Percentiles rank a stretch among this genome's conserved stretches.
Evolutionary conservation across 2,888 invertebrate genomes (phyloP).

Genomic region (Parascotia fuliginaria): DNA sequence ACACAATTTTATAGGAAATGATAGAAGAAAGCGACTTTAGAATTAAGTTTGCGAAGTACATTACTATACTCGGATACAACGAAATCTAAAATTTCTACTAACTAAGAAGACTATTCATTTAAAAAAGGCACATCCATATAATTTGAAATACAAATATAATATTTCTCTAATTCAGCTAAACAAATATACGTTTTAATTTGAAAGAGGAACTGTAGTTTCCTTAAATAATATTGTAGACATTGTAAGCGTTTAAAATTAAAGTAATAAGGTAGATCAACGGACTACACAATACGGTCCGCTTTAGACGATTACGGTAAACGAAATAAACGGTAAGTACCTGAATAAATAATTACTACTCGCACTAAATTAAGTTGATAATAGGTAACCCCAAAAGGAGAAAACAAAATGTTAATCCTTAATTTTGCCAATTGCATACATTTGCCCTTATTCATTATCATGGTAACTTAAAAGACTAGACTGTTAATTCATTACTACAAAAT

Average conservation of each 20-base stretch:
- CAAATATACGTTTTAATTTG: not conserved
- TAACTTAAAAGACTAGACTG: too few species aligned
- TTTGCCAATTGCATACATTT: too few species aligned
- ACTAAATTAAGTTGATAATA: conserved; percentile 15
- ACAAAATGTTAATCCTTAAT: too few species aligned
- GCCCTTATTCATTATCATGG: too few species aligned
- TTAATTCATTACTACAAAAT: too few species aligned
- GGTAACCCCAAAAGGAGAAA: not conserved
- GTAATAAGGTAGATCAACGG: not conserved
- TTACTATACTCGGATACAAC: conserved; percentile 13
- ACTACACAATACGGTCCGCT: not conserved
- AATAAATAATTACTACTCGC: conserved; percentile 22
- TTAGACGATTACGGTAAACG: conserved; percentile 15
- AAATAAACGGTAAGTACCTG: conserved; percentile 19
- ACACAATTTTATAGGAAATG: conserved; percentile 12
- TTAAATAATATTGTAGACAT: not conserved
- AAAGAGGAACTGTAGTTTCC: not conserved
- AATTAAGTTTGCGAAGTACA: conserved; percentile 2
- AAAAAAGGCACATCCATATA: conserved; percentile 75
- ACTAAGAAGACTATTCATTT: conserved; percentile 49
- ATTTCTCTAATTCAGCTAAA: not conserved
- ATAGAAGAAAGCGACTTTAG: conserved; percentile 11
- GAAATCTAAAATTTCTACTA: conserved; percentile 33
- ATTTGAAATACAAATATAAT: conserved; percentile 45
- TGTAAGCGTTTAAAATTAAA: not conserved